Base-by-base conservation (phyloP, 2,797 vertebrate genomes). In the Brotula barbata region DNA sequence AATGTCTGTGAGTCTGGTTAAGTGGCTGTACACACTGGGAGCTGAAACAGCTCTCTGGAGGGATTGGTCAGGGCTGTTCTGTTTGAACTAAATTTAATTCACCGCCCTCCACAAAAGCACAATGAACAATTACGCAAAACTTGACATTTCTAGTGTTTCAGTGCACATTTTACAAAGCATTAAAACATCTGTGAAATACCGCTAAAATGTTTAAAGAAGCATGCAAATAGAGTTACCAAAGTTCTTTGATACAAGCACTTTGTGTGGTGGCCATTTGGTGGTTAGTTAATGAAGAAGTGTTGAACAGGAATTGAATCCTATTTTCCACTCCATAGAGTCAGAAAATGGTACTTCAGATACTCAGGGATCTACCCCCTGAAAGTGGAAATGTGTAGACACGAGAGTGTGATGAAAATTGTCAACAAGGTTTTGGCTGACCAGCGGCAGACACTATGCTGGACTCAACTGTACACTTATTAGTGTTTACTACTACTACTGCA, bases 1-100 rank as follows among this genome's bases (percentile, higher is more conserved):
- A 89, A 90, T 94, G 92, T 92, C 93, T 91, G 91, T 90, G 91
- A 93, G 91, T 94, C 89, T 92, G 93, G 89, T 96, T 96, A 97
- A 95, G 94, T 94, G 92, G 89, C 90, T 89, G 86, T 91, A 92
- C 85, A 89, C 85, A 90, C 79, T 57, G 81, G 88, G 89, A 91
- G 90, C 87, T 89, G 79, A 80, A 91, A 93, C 87, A 84, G 68
- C 80, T 91, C 89, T 85, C 91, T 48, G 77, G 78, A 83, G 86
- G 87, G 84, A 92, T 87, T 91, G 78, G 88, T 89, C 91, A 83
- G 78, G 83, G 80, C 80, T 70, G 81, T 73, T 65, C 58, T 80
- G 77, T 85, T 90, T 85, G 83, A 83, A 87, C 83, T 80, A 88
- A 84, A 85, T 71, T 77, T 75, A 79, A 64, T 81, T 75, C 67